phyloP scores from a whole-genome alignment of 1,140 invertebrate species.

The Drosophila cardini region DNA sequence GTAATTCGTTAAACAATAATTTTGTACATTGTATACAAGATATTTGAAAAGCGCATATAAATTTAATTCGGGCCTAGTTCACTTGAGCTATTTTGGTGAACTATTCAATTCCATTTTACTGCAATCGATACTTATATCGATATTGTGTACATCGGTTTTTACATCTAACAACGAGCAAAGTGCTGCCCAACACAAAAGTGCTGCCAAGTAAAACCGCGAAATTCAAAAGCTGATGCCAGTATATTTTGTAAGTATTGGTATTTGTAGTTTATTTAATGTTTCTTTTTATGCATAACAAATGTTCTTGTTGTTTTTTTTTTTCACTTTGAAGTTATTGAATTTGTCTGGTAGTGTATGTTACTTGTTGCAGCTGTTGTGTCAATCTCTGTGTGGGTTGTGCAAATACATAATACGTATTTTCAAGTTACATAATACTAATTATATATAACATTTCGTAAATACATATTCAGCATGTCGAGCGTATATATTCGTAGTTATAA shows the following conservation, averaged over 20 bases:
- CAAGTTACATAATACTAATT: slow-evolving; percentile 49
- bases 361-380: slow-evolving; percentile 54
- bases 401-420: slow-evolving; percentile 63
- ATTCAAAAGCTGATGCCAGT: not conserved
- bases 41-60: too few relatives aligned
- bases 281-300: slow-evolving; percentile 62
- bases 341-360: slow-evolving; percentile 65
- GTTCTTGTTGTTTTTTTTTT: slow-evolving; percentile 4
- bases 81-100: too few relatives aligned
- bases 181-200: not conserved
- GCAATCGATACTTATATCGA: slow-evolving; percentile 3
- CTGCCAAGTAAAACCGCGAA: not conserved
- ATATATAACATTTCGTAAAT: slow-evolving; percentile 51
- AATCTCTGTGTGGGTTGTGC: slow-evolving; percentile 49
- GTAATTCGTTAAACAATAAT: too few relatives aligned
- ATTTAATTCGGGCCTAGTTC: too few relatives aligned
- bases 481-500: slow-evolving; percentile 59
- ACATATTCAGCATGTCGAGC: slow-evolving; percentile 73
- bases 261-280: slow-evolving; percentile 68
- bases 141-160: not conserved
- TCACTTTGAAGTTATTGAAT: slow-evolving; percentile 53
- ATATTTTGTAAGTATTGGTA: slow-evolving; percentile 32
- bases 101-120: not conserved
- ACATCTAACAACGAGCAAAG: not conserved
- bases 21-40: too few relatives aligned